Evolutionary conservation across 2,888 invertebrate species (phyloP).

Genomic region (Drosophila demipolita): DNA sequence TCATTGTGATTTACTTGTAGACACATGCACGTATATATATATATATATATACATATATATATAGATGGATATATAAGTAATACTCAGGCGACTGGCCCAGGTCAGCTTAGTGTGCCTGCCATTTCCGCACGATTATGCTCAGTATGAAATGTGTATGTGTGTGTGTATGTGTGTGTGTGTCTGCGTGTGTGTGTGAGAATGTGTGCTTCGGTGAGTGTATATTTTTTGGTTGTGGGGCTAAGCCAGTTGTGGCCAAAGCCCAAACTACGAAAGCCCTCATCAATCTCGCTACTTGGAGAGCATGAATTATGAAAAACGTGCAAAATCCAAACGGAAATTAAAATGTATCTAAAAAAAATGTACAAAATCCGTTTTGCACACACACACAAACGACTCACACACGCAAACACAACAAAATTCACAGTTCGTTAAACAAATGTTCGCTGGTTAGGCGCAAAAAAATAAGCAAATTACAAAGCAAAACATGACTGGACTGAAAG

Average conservation of each 20-base stretch:
- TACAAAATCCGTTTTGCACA: constrained; percentile 35
- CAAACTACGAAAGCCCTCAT: constrained; percentile 63
- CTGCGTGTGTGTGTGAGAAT: constrained; percentile 17
- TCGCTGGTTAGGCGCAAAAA: constrained; percentile 45
- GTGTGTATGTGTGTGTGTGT: constrained; percentile 24
- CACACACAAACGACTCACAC: constrained; percentile 9
- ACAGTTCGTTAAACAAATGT: constrained; percentile 79
- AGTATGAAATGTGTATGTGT: constrained; percentile 28
- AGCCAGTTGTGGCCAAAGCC: constrained; percentile 51
- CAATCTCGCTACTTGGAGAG: constrained; percentile 78
- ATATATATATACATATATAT: constrained; percentile 14
- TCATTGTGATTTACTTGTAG: constrained; percentile 73
- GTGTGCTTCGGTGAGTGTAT: constrained; percentile 6
- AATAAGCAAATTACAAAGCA: constrained; percentile 34
- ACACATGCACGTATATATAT: constrained; percentile 14
- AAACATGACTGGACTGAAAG: not conserved
- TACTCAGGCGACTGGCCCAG: constrained; percentile 65
- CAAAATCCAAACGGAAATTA: constrained; percentile 79
- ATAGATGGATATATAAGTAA: constrained; percentile 59
- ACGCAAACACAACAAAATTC: constrained; percentile 51
- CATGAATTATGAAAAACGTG: constrained; percentile 80
- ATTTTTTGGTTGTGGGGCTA: constrained; percentile 26
- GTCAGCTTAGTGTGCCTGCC: constrained; percentile 77
- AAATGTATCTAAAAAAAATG: constrained; percentile 65
- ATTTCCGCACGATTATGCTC: constrained; percentile 76